phyloP scores from a whole-genome alignment of 2,888 invertebrate species.

The Cheilosia soror region DNA sequence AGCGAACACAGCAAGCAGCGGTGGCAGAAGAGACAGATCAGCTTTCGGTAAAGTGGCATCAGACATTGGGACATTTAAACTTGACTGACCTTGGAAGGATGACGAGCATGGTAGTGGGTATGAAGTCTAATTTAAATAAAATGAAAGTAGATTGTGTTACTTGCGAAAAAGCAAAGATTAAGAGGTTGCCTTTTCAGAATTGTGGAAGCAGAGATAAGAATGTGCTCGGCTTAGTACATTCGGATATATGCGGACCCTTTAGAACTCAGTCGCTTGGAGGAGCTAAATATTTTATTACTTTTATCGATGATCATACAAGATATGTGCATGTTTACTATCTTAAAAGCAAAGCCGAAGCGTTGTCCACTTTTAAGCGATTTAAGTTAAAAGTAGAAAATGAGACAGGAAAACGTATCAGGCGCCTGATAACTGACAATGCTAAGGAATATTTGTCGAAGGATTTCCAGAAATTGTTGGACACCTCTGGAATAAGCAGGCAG shows the following conservation, averaged over 20 bases:
- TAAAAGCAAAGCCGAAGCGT: slow-evolving; percentile 65
- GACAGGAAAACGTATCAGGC: slow-evolving; percentile 55
- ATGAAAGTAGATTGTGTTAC: slow-evolving; percentile 36
- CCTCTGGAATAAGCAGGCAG: slow-evolving; percentile 75
- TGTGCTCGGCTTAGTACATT: slow-evolving; percentile 15
- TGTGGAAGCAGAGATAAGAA: slow-evolving; percentile 11
- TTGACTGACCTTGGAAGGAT: slow-evolving; percentile 31
- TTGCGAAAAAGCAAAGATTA: slow-evolving; percentile 44
- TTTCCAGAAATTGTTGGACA: slow-evolving; percentile 67
- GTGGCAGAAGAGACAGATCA: slow-evolving; percentile 3
- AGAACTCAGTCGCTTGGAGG: slow-evolving; percentile 17
- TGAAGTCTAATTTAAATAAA: slow-evolving; percentile 21
- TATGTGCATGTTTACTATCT: slow-evolving; percentile 54
- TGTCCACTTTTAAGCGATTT: slow-evolving; percentile 67
- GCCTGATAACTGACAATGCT: slow-evolving; percentile 76
- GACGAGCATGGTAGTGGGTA: slow-evolving; percentile 20
- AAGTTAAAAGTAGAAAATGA: slow-evolving; percentile 55
- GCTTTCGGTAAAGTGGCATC: slow-evolving; percentile 21
- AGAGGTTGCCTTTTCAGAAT: slow-evolving; percentile 18
- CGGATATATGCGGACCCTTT: slow-evolving; percentile 34
- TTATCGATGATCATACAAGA: slow-evolving; percentile 32
- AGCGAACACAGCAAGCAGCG: background rate
- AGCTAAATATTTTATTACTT: slow-evolving; percentile 31
- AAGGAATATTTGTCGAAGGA: slow-evolving; percentile 73
- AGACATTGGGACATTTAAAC: slow-evolving; percentile 33